These are phyloP conservation scores for Chrysopilus asiliformis DNA, from an alignment of 2,888 invertebrate species.

Conservation along the genomic window DNA sequence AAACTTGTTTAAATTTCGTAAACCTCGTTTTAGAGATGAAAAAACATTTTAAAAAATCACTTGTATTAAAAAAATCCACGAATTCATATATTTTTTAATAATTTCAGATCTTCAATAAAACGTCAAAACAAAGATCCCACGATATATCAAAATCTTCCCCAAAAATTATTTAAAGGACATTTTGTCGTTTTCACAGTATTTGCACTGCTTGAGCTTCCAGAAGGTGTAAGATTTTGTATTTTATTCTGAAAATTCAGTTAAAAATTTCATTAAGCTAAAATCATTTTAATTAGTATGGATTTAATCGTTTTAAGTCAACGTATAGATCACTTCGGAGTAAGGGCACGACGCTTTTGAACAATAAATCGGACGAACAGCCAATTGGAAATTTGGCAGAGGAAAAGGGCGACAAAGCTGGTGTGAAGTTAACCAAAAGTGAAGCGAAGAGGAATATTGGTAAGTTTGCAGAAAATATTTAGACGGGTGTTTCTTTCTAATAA, in stretches of 20 bases:
- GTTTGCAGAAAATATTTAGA: neutral
- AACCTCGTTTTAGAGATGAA: neutral
- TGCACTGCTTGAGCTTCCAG: conserved; percentile 32
- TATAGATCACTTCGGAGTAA: conserved; percentile 28
- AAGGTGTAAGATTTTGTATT: conserved; percentile 28
- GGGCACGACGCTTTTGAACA: conserved; percentile 3
- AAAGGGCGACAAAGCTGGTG: conserved; percentile 1
- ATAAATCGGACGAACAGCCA: neutral
- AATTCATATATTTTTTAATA: neutral
- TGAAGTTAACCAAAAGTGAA: conserved; percentile 29
- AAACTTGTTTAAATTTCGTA: neutral
- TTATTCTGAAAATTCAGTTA: no score
- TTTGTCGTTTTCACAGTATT: conserved; percentile 36
- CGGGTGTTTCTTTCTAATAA: neutral
- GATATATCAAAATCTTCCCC: conserved; percentile 19
- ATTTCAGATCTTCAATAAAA: conserved; percentile 22
- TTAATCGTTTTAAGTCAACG: conserved; percentile 32
- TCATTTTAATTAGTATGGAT: conserved; percentile 22
- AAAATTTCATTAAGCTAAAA: no score
- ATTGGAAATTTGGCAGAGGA: neutral
- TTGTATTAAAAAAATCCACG: neutral
- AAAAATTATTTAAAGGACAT: conserved; percentile 32
- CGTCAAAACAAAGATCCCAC: conserved; percentile 17
- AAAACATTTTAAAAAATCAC: no score
- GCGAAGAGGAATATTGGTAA: conserved; percentile 32